A percentile compares a stretch with the other conserved stretches of the same genome.
phyloP scores from a whole-genome alignment of 2,113 vertebrate species.

The Esox niger region DNA sequence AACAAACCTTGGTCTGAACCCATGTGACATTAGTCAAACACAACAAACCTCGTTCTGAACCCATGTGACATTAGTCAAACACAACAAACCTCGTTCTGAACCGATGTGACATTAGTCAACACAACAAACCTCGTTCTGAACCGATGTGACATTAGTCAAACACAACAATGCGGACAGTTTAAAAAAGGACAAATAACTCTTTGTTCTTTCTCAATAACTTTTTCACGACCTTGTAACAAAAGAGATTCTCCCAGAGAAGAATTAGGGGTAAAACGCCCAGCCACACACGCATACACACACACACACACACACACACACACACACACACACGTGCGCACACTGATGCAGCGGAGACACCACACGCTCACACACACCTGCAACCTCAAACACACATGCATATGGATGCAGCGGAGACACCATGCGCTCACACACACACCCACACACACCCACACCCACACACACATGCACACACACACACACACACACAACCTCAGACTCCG shows the following conservation, averaged over 20 bases:
- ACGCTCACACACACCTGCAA: no score
- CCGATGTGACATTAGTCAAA: background rate
- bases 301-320: conserved; percentile 13
- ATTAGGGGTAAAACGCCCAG: background rate
- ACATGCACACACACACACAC: background rate
- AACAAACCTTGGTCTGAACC: no score
- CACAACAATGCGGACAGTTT: background rate
- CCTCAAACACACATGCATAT: no score
- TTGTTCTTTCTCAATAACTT: background rate
- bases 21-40: no score
- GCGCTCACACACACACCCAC: no score
- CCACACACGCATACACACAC: conserved; percentile 6
- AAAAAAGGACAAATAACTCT: background rate
- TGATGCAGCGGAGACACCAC: no score
- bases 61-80: no score
- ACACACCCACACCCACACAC: conserved; percentile 7
- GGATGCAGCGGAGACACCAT: no score
- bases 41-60: no score
- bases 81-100: no score
- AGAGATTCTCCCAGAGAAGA: background rate
- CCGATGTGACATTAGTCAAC: no score
- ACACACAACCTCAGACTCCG: background rate
- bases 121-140: no score
- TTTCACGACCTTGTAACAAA: background rate
- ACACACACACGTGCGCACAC: background rate